phyloP scores from a whole-genome alignment of 2,113 vertebrate species.

The Limanda limanda region DNA sequence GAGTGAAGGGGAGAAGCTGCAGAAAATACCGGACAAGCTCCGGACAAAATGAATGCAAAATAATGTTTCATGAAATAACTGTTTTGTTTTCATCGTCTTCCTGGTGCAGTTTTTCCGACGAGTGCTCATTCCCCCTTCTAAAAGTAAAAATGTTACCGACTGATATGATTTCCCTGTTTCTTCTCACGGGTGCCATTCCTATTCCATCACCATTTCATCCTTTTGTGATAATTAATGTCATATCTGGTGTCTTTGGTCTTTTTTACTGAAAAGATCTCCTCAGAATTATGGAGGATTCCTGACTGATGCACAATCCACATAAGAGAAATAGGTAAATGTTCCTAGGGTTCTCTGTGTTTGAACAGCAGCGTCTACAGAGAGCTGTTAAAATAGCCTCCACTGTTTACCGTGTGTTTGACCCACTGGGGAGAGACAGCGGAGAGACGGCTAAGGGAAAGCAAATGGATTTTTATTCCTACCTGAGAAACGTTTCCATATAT shows the following conservation, averaged over 20 bases:
- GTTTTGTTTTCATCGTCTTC: slow-evolving; percentile 53
- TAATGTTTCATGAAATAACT: background rate
- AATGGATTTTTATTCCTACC: slow-evolving; percentile 57
- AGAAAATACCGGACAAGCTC: background rate
- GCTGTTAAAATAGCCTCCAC: slow-evolving; percentile 57
- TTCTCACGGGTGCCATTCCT: slow-evolving; percentile 1
- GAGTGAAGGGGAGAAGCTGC: slow-evolving; percentile 14
- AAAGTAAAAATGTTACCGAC: slow-evolving; percentile 66
- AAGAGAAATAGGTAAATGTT: slow-evolving; percentile 20
- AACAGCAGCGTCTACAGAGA: slow-evolving; percentile 51
- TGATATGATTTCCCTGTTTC: slow-evolving; percentile 56
- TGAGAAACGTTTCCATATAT: slow-evolving; percentile 48
- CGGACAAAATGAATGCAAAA: slow-evolving; percentile 7
- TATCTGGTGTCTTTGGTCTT: slow-evolving; percentile 25
- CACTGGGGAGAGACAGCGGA: slow-evolving; percentile 31
- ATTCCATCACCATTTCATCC: slow-evolving; percentile 17
- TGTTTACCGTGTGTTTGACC: slow-evolving; percentile 64
- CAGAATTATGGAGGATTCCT: slow-evolving; percentile 38
- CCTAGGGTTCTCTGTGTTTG: slow-evolving; percentile 53
- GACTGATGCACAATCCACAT: slow-evolving; percentile 17
- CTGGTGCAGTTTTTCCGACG: slow-evolving; percentile 43
- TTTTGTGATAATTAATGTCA: slow-evolving; percentile 62
- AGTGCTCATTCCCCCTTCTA: slow-evolving; percentile 18
- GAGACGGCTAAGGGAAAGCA: slow-evolving; percentile 42
- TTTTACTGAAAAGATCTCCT: slow-evolving; percentile 20